Evolutionary conservation across 2,888 invertebrate species (phyloP).

Genomic region (Gasteruption jaculator): DNA sequence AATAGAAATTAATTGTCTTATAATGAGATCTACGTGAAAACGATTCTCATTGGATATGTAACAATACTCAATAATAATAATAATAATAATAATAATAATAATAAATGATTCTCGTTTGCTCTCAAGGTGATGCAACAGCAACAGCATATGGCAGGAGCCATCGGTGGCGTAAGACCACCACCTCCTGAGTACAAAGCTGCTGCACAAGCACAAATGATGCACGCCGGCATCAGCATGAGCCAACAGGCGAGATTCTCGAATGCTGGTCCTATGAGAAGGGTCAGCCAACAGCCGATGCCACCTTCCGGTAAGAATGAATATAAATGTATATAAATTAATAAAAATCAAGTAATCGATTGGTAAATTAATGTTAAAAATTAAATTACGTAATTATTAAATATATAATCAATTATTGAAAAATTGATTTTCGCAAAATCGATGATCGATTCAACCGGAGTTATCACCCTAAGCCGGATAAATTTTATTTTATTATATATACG

Average conservation of each 20-base stretch:
- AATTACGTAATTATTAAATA: too few relatives aligned
- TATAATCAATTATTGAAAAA: too few relatives aligned
- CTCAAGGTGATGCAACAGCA: constrained; percentile 49
- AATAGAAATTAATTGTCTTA: too few relatives aligned
- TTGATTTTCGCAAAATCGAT: too few relatives aligned
- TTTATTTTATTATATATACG: too few relatives aligned
- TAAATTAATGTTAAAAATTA: too few relatives aligned
- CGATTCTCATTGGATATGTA: constrained; percentile 15
- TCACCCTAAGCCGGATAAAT: too few relatives aligned
- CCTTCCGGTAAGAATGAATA: constrained; percentile 66
- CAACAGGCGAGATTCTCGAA: constrained; percentile 54
- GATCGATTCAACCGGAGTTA: too few relatives aligned
- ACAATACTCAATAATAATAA: too few relatives aligned
- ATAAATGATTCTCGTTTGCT: constrained; percentile 4
- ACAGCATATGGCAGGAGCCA: constrained; percentile 50
- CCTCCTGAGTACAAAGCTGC: constrained; percentile 80
- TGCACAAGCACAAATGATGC: constrained; percentile 60
- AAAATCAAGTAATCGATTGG: too few relatives aligned
- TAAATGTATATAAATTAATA: too few relatives aligned
- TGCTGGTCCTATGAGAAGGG: constrained; percentile 59
- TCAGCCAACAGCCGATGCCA: constrained; percentile 69
- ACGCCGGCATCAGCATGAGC: constrained; percentile 51
- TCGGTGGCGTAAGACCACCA: constrained; percentile 63
- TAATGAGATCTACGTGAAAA: constrained; percentile 3
- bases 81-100: too few relatives aligned